Base-by-base conservation (phyloP, 2,113 vertebrate genomes). In the Polyodon spathula region DNA sequence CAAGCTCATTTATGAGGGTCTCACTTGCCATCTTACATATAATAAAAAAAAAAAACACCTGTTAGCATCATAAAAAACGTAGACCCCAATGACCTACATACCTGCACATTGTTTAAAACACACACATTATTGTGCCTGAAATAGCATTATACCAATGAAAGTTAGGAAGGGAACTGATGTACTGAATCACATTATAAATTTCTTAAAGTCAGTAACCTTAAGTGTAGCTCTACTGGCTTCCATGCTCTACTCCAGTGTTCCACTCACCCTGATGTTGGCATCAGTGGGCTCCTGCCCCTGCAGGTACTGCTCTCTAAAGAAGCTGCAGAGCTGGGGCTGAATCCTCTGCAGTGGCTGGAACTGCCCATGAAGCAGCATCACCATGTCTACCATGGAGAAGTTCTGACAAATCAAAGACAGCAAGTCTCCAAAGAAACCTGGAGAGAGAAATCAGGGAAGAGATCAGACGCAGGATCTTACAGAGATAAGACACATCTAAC, bases 331-430 rank as follows among this genome's bases (percentile, higher is more conserved):
- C 64, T 93, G 89, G 0, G 92, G 90, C 75, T 93, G 92, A 64
- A 95, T 89, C 42, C 90, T 87, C 61, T 84, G 83, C 54, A 95
- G 79, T 0, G 93, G 92, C 77, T 94, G 90, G 66, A 90, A 89
- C 71, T 94, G 91, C 1, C 92, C 92, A 0, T 95, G 93, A 1
- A 95, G 84, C 62, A 95, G 82, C 86, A 95, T 86, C 54, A 95
- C 92, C 85, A 95, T 85, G 43, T 95, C 93, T 3, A 92, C 88
- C 92, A 95, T 92, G 58, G 92, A 93, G 70, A 95, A 90, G 12
- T 88, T 90, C 84, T 94, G 91, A 70, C 92, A 95, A 65, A 95
- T 85, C 62, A 95, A 71, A 37, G 92, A 92, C 9, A 95, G 81
- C 69, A 95, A 69, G 46, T 94, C 92, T 8, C 92, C 91, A 15